Evolutionary conservation across 2,113 vertebrate species (phyloP).

Genomic region (Uria aalge): DNA sequence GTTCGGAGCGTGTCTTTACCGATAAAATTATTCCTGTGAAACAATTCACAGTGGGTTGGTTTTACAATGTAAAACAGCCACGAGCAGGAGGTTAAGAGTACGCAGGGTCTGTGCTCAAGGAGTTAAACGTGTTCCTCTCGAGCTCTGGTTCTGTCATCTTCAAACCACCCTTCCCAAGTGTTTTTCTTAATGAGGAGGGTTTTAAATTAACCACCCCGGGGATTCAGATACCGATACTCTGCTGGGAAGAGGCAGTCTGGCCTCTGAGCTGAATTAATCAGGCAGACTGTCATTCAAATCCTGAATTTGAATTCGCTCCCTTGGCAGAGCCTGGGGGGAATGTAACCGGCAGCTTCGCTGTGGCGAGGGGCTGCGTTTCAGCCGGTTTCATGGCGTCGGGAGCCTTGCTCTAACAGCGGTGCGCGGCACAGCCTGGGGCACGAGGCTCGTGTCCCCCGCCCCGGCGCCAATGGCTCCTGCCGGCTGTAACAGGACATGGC

Average conservation of each 20-base stretch:
- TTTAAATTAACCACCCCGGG: neutral
- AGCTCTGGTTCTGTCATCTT: neutral
- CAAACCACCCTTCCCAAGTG: neutral
- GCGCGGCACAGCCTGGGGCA: neutral
- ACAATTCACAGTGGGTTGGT: neutral
- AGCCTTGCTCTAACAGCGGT: neutral
- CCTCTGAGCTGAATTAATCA: constrained; percentile 4
- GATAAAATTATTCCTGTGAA: constrained; percentile 88
- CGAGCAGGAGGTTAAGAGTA: neutral
- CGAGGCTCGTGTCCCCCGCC: neutral
- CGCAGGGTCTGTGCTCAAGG: neutral
- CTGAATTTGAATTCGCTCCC: neutral
- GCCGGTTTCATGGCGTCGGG: neutral
- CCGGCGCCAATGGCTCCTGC: rapidly evolving
- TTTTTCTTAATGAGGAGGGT: constrained; percentile 13
- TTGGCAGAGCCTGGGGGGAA: neutral
- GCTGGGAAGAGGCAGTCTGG: neutral
- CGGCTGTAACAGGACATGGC: neutral
- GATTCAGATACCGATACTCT: neutral
- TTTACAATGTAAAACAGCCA: neutral
- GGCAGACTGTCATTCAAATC: constrained; percentile 3
- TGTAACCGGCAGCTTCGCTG: neutral
- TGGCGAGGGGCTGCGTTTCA: neutral
- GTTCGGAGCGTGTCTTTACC: constrained; percentile 86
- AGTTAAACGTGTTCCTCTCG: neutral